These are phyloP conservation scores for Apantesis nais DNA, from an alignment of 2,888 invertebrate genomes.

Conservation along the genomic window DNA sequence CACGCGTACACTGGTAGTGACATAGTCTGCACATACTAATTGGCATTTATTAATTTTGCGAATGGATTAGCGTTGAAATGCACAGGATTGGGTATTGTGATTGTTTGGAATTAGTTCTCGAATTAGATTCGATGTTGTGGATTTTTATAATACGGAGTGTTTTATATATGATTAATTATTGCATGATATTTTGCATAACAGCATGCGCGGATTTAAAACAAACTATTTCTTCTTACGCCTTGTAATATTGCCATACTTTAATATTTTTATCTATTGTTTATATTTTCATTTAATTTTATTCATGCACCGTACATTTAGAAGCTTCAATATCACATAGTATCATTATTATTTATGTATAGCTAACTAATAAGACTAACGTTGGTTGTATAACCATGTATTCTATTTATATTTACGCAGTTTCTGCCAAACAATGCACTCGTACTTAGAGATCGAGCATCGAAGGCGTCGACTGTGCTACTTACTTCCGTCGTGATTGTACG, in stretches of 20 bases:
- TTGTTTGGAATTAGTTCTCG: slow-evolving; percentile 49
- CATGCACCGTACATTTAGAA: slow-evolving; percentile 37
- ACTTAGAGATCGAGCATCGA: slow-evolving; percentile 80
- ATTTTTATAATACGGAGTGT: slow-evolving; percentile 36
- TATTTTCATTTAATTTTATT: slow-evolving; percentile 17
- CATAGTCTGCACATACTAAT: slow-evolving; percentile 83
- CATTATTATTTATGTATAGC: slow-evolving; percentile 27
- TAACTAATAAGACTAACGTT: slow-evolving; percentile 52
- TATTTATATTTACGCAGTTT: slow-evolving; percentile 78
- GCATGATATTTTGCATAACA: slow-evolving; percentile 40
- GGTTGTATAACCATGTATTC: slow-evolving; percentile 51
- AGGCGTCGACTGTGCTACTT: slow-evolving; percentile 74
- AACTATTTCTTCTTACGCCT: slow-evolving; percentile 6
- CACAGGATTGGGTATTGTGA: slow-evolving; percentile 58
- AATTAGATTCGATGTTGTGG: slow-evolving; percentile 48
- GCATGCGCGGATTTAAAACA: slow-evolving; percentile 17
- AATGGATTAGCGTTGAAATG: slow-evolving; percentile 62
- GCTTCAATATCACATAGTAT: slow-evolving; percentile 30
- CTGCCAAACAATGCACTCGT: slow-evolving; percentile 83
- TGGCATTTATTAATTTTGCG: slow-evolving; percentile 72
- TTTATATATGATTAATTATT: slow-evolving; percentile 42
- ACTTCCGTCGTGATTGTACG: slow-evolving; percentile 77
- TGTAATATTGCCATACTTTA: slow-evolving; percentile 19
- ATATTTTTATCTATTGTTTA: slow-evolving; percentile 12
- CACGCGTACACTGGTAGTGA: slow-evolving; percentile 77